Conservation (phyloP, 1,140 invertebrate genomes). For the Drosophila santomea region DNA sequence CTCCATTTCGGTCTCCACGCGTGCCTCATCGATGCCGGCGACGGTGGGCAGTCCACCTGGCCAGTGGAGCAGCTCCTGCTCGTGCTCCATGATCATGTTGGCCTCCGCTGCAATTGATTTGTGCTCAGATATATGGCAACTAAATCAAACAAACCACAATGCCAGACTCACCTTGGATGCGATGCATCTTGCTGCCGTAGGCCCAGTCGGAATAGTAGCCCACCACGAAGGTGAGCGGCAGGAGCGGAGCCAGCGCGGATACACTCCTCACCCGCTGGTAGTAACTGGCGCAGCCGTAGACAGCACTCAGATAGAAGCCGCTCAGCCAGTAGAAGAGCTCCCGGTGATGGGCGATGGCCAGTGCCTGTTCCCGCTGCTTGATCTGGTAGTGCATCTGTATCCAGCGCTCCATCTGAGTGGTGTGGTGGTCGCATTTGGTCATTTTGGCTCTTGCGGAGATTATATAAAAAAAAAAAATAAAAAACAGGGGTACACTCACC, state of each 20-base stretch:
- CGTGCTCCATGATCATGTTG: slow-evolving; percentile 91
- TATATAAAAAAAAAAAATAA: slow-evolving; percentile 20
- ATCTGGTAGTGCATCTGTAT: slow-evolving; percentile 93
- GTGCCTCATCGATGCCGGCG: slow-evolving; percentile 88
- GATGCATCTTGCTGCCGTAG: slow-evolving; percentile 91
- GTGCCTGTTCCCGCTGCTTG: slow-evolving; percentile 89
- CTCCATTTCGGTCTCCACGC: slow-evolving; percentile 88
- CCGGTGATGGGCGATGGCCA: slow-evolving; percentile 89
- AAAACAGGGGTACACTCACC: slow-evolving; percentile 40
- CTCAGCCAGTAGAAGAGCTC: slow-evolving; percentile 91
- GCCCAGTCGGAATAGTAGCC: slow-evolving; percentile 91
- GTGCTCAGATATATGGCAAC: too few relatives aligned
- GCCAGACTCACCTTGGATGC: slow-evolving; percentile 88
- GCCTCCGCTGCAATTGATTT: slow-evolving; percentile 88
- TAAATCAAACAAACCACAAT: not conserved
- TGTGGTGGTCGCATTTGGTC: too few relatives aligned
- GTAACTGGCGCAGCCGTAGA: slow-evolving; percentile 77
- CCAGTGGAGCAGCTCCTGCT: slow-evolving; percentile 88
- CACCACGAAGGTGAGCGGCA: slow-evolving; percentile 89
- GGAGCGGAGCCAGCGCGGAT: slow-evolving; percentile 87
- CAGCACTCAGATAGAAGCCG: slow-evolving; percentile 88
- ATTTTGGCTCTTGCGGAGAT: not conserved
- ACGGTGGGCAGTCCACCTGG: slow-evolving; percentile 90
- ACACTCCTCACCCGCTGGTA: slow-evolving; percentile 87
- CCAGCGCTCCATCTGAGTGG: slow-evolving; percentile 88